Evolutionary conservation across 2,797 vertebrate genomes (phyloP).

Genomic region (Mallotus villosus): DNA sequence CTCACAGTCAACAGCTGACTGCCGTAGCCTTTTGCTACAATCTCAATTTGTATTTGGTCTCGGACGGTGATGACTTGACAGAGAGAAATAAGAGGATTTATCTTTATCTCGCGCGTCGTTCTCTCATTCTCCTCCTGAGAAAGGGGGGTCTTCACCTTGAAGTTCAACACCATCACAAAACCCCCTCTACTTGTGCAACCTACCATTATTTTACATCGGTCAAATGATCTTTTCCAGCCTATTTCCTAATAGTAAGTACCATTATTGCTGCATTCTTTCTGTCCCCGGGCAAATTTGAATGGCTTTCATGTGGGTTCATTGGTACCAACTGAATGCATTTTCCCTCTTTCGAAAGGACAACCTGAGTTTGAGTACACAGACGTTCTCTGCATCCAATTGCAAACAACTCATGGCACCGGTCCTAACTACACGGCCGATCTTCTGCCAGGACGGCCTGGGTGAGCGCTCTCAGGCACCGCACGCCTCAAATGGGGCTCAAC

Average conservation of each 20-base stretch:
- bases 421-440: conserved; percentile 44
- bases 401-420: conserved; percentile 37
- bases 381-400: neutral
- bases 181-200: conserved; percentile 20
- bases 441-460: conserved; percentile 64
- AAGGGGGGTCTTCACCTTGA: conserved; percentile 65
- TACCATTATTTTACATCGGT: neutral
- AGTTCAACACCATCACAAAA: conserved; percentile 53
- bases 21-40: conserved; percentile 66
- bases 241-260: neutral
- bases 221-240: neutral
- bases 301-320: neutral
- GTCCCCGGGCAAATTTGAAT: neutral
- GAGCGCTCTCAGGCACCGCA: conserved; percentile 51
- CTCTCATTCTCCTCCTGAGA: conserved; percentile 57
- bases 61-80: conserved; percentile 75
- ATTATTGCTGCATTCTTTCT: neutral
- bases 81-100: conserved; percentile 76
- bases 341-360: neutral
- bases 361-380: neutral
- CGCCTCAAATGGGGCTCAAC: conserved; percentile 64
- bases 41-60: conserved; percentile 79
- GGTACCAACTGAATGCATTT: neutral
- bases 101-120: conserved; percentile 63
- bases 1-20: conserved; percentile 70